Evolutionary conservation across 2,888 invertebrate genomes (phyloP).

Genomic region (Bimastos eiseni): DNA sequence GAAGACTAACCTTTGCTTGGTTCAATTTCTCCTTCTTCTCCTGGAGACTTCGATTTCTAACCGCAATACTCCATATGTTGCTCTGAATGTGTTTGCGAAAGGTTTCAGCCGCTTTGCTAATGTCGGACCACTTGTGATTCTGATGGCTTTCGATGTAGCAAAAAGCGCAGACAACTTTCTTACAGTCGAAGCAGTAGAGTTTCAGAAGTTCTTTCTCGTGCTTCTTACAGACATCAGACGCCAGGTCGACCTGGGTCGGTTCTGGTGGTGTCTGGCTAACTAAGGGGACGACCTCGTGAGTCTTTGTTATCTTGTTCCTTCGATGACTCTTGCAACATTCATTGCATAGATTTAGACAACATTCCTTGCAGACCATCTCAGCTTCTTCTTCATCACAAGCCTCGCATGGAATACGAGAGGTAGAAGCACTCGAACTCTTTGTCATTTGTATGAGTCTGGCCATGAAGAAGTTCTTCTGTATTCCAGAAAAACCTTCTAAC

Average conservation of each 20-base stretch:
- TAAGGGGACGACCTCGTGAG: neutral
- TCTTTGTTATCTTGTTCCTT: neutral
- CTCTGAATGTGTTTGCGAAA: neutral
- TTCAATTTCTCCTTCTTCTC: neutral
- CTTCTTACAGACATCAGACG: neutral
- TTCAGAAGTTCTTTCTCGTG: constrained; percentile 14
- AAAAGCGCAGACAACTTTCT: neutral
- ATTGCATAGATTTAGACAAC: neutral
- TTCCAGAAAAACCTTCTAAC: neutral
- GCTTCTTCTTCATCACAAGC: neutral
- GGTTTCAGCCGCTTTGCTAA: neutral
- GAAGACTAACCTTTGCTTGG: neutral
- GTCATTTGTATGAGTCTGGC: constrained; percentile 16
- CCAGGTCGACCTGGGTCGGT: neutral
- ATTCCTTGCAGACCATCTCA: neutral
- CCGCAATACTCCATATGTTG: neutral
- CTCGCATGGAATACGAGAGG: neutral
- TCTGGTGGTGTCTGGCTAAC: neutral
- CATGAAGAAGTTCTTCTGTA: constrained; percentile 24
- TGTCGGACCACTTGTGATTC: neutral
- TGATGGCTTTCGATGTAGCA: constrained; percentile 14
- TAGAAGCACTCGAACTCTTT: neutral
- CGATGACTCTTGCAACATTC: neutral
- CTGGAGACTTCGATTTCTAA: neutral
- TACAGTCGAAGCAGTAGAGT: constrained; percentile 1